Conservation (phyloP, 1,140 invertebrate species). For the Rhyzopertha dominica region DNA sequence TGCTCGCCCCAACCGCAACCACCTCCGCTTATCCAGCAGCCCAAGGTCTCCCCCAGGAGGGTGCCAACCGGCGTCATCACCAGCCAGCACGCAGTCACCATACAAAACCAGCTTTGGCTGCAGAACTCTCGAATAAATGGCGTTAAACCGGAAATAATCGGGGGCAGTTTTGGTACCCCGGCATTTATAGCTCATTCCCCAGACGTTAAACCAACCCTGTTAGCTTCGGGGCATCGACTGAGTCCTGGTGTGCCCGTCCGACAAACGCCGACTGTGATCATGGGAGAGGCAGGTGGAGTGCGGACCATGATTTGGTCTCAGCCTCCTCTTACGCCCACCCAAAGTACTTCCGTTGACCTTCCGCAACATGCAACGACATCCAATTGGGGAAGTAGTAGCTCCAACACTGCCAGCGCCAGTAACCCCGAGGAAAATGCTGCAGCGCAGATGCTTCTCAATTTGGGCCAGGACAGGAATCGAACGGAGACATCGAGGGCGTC, state of each 20-base stretch:
- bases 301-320: constrained; percentile 87
- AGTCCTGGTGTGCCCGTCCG: constrained; percentile 54
- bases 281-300: constrained; percentile 86
- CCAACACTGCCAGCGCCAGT: constrained; percentile 46
- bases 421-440: constrained; percentile 64
- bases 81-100: constrained; percentile 42
- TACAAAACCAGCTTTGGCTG: constrained; percentile 56
- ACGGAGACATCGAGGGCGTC: constrained; percentile 22
- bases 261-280: constrained; percentile 80
- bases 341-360: constrained; percentile 32
- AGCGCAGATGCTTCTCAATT: constrained; percentile 73
- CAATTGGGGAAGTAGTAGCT: constrained; percentile 30
- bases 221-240: constrained; percentile 28
- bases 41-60: constrained; percentile 35
- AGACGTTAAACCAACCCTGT: constrained; percentile 57
- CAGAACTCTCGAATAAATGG: constrained; percentile 63
- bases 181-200: constrained; percentile 59
- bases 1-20: constrained; percentile 24
- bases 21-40: constrained; percentile 35
- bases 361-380: constrained; percentile 30
- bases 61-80: constrained; percentile 43
- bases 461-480: constrained; percentile 56
- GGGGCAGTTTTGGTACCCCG: constrained; percentile 55
- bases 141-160: constrained; percentile 73
- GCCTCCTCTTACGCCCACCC: constrained; percentile 49